Base-by-base conservation (phyloP, 2,113 vertebrate species). In the Proterorhinus semilunaris region DNA sequence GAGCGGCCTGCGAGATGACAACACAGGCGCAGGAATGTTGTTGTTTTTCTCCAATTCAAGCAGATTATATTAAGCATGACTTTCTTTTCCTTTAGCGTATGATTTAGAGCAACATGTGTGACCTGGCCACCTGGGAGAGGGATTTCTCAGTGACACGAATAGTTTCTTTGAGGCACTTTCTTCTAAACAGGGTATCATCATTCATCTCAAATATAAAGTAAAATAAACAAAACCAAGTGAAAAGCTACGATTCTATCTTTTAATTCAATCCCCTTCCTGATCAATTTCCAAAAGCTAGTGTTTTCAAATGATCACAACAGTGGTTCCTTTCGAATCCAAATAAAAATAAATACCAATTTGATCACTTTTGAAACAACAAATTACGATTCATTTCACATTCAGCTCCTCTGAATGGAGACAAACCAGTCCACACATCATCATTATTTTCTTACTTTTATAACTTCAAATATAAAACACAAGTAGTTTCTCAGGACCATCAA, bases 331-430 rank as follows among this genome's bases (percentile, higher is more conserved):
- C 49, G 11, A 11, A 15, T 13, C 10, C 49, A 51, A 51, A 51
- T 51, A 12, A 15, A 13, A 13, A 13, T 15, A 50, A 6, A 11
- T 8, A 8, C 13, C n/a, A 0, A 55, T 55, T 27, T 55, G 21
- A 55, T 8, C 17, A 27, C 17, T 27, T 51, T 50, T 55, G 17
- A 55, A 21, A 27, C 53, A 55, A 17, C 17, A 55, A 27, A 55
- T 21, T 10, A 11, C 17, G 5, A 10, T 74, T 62, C 45, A 49
- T 61, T 69, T 42, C 16, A 74, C 72, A 63, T 21, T 75, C 83
- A 86, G 83, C 84, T 86, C 83, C 67, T 67, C 70, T 65, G 62
- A 83, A 82, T 85, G 77, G 69, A 86, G 83, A 78, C 74, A 73
- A 45, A 45, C 15, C 42, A 61, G 42, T 45, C 57, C 36, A 11